A percentile compares a stretch with the other conserved stretches of the same genome.
Evolutionary conservation across 2,888 invertebrate species (phyloP).

Genomic region (Galerucella nymphaeae): DNA sequence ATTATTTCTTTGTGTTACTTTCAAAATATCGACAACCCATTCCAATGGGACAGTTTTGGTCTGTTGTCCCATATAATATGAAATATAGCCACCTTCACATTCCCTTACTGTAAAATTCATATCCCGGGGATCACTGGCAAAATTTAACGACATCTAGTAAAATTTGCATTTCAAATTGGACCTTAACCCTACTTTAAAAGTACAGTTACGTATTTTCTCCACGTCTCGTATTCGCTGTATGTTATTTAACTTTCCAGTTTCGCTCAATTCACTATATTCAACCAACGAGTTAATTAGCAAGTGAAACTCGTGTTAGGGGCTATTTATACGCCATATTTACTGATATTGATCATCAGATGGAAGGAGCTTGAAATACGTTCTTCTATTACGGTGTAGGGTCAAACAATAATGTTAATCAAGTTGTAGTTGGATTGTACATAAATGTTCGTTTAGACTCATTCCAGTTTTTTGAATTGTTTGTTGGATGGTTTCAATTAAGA

Average conservation of each 20-base stretch:
- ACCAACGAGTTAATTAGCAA: conserved; percentile 14
- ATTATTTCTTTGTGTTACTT: no score
- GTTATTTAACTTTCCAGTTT: conserved; percentile 30
- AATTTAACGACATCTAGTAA: conserved; percentile 19
- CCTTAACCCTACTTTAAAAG: conserved; percentile 7
- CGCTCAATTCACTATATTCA: conserved; percentile 12
- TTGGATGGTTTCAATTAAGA: background rate
- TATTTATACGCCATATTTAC: conserved; percentile 12
- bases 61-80: background rate
- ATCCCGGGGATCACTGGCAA: conserved; percentile 9
- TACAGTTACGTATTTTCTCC: conserved; percentile 26
- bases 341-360: conserved; percentile 10
- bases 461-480: background rate
- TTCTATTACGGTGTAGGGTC: conserved; percentile 1
- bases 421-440: background rate
- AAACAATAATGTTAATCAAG: background rate
- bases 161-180: conserved; percentile 30
- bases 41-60: background rate
- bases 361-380: conserved; percentile 4
- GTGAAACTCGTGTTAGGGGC: conserved; percentile 7
- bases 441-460: no score
- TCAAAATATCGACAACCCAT: no score
- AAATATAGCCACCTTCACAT: background rate
- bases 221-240: conserved; percentile 18
- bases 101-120: background rate